Conservation (phyloP, 2,113 vertebrate species). For the Actenoides lindsayi region DNA sequence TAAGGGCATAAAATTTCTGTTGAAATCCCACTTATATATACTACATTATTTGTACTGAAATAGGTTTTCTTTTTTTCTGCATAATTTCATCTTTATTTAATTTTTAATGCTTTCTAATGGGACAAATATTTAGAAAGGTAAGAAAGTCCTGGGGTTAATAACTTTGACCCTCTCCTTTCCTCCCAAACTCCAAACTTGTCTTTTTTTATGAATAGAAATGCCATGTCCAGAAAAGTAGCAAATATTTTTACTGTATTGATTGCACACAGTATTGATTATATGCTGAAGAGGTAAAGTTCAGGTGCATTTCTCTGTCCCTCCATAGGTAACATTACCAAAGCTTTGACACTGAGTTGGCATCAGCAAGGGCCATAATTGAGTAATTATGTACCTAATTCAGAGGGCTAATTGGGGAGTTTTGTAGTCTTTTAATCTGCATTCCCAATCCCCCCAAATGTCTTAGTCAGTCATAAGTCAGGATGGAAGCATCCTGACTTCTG, state of each 20-base stretch:
- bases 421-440: neutral
- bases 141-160: slow-evolving; percentile 63
- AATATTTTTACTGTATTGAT: neutral
- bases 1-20: neutral
- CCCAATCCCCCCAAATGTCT: rapidly evolving
- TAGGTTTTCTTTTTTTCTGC: slow-evolving; percentile 36
- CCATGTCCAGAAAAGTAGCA: neutral
- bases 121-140: slow-evolving; percentile 76
- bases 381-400: neutral
- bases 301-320: neutral
- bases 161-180: neutral
- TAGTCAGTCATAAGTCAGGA: neutral
- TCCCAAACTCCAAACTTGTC: neutral
- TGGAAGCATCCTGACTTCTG: too few relatives aligned
- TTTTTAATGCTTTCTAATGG: slow-evolving; percentile 75
- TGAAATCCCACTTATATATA: slow-evolving; percentile 72
- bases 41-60: slow-evolving; percentile 66
- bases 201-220: neutral
- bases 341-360: neutral
- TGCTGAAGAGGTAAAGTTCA: neutral
- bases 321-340: neutral
- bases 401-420: neutral
- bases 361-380: neutral
- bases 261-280: neutral
- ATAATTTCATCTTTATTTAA: slow-evolving; percentile 75